These are phyloP conservation scores for Anarrhichthys ocellatus DNA, from an alignment of 2,113 vertebrate species.

Conservation along the genomic window DNA sequence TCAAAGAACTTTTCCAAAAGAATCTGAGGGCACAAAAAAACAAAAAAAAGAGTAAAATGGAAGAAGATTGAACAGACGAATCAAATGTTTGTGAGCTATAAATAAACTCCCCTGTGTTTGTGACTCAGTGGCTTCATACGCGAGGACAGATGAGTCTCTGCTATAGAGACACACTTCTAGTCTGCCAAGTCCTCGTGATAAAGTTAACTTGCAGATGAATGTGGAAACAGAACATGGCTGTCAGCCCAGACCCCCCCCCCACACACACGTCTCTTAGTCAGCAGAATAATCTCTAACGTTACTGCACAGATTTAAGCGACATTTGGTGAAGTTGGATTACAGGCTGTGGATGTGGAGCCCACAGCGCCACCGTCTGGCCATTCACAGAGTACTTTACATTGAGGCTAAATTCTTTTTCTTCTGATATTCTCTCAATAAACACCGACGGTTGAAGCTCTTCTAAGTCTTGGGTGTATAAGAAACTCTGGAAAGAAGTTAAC, in stretches of 20 bases:
- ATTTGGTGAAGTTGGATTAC: too few relatives aligned
- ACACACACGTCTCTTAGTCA: too few relatives aligned
- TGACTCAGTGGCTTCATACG: constrained; percentile 18
- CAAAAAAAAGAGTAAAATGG: background rate
- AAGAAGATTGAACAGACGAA: background rate
- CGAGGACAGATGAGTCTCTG: constrained; percentile 25
- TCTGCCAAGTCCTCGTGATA: constrained; percentile 19
- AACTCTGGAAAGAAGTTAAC: too few relatives aligned
- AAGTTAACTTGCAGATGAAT: constrained; percentile 36
- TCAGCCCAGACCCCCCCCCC: too few relatives aligned
- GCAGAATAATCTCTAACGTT: too few relatives aligned
- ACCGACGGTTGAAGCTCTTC: too few relatives aligned
- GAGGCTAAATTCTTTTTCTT: too few relatives aligned
- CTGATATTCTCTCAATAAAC: too few relatives aligned
- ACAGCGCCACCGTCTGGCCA: background rate
- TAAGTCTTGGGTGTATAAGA: too few relatives aligned
- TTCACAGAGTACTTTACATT: too few relatives aligned
- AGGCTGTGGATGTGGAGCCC: background rate
- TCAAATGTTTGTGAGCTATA: background rate
- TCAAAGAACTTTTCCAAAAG: background rate
- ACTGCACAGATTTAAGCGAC: too few relatives aligned
- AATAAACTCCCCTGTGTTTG: constrained; percentile 20
- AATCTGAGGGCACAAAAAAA: background rate
- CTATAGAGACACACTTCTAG: constrained; percentile 17
- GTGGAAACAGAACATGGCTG: background rate